A percentile compares a stretch with the other conserved stretches of the same genome.
Conservation (phyloP, 2,888 invertebrate genomes). For the Drosophila buzzatii region DNA sequence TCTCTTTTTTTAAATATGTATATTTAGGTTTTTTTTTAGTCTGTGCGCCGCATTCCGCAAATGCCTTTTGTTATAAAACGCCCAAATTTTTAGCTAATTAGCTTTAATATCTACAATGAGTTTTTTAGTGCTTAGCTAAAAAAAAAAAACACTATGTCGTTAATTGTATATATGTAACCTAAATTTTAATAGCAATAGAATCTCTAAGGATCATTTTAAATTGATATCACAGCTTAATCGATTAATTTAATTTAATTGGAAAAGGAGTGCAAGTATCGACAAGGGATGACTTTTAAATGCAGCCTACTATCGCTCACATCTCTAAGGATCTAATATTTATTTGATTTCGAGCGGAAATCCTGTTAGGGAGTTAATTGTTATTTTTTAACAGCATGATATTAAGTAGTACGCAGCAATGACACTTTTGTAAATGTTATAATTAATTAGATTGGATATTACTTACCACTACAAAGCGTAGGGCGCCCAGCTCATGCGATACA, state of each 20-base stretch:
- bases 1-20: conserved; percentile 31
- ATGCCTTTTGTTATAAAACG: conserved; percentile 36
- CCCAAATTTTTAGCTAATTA: conserved; percentile 26
- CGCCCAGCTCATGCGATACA: conserved; percentile 85
- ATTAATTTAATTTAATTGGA: background rate
- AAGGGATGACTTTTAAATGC: background rate
- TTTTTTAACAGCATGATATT: no score
- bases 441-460: conserved; percentile 55
- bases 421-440: no score
- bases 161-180: background rate
- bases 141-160: background rate
- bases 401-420: no score
- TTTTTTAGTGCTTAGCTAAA: background rate
- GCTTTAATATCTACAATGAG: conserved; percentile 1
- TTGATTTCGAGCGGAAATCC: background rate
- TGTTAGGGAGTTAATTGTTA: no score
- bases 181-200: background rate
- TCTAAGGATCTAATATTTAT: background rate
- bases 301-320: background rate
- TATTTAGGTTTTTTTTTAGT: conserved; percentile 29
- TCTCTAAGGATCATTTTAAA: background rate
- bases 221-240: background rate
- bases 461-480: conserved; percentile 85
- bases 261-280: background rate
- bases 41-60: conserved; percentile 56